These are phyloP conservation scores for Scomberomorus guttatus DNA, from an alignment of 2,797 vertebrate species.

Conservation along the genomic window DNA sequence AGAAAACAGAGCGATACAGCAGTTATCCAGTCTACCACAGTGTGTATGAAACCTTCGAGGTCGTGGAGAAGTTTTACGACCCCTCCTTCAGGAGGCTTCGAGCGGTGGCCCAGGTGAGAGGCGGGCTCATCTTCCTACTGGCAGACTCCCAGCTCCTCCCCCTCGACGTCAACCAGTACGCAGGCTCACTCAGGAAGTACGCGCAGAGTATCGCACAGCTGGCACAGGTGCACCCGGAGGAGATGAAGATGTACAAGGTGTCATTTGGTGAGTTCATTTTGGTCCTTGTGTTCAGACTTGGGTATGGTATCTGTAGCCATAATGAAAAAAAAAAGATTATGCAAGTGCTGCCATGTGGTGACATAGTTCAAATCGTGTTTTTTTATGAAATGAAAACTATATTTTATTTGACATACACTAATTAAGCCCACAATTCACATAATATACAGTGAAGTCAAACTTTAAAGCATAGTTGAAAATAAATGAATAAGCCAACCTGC, in stretches of 20 bases:
- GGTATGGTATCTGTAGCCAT: too few relatives aligned
- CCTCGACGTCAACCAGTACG: constrained; percentile 91
- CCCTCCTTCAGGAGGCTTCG: constrained; percentile 91
- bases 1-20: constrained; percentile 91
- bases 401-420: too few relatives aligned
- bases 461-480: background rate
- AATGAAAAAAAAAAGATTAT: too few relatives aligned
- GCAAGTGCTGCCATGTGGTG: background rate
- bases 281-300: background rate
- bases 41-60: constrained; percentile 94
- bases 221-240: constrained; percentile 82
- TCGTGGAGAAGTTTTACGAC: constrained; percentile 95
- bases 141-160: constrained; percentile 90
- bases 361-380: background rate
- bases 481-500: background rate
- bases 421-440: background rate
- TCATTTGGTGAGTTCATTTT: constrained; percentile 90
- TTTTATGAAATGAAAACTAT: too few relatives aligned
- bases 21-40: constrained; percentile 96
- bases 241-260: constrained; percentile 83
- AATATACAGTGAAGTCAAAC: background rate
- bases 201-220: constrained; percentile 85
- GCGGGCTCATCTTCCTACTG: constrained; percentile 90
- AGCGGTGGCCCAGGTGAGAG: constrained; percentile 91
- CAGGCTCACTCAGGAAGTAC: constrained; percentile 86